phyloP scores from a whole-genome alignment of 2,888 invertebrate genomes.

The Byasa hedistus region DNA sequence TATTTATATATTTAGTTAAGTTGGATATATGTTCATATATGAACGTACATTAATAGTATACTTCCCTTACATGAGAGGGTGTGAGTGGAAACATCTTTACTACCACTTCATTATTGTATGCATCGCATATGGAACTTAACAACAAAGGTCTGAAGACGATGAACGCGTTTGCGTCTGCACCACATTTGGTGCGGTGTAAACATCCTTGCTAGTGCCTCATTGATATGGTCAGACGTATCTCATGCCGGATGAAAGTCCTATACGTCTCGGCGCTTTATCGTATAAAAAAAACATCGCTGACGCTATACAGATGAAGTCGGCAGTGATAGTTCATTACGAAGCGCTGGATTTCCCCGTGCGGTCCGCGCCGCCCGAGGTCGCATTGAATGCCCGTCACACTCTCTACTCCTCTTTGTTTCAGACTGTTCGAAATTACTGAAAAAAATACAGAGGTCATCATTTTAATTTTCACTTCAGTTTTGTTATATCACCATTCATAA shows the following conservation, averaged over 20 bases:
- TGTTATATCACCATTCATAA: too few species aligned
- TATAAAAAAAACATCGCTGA: too few species aligned
- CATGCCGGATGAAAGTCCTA: not conserved
- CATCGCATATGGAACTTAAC: too few species aligned
- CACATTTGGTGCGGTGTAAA: not conserved
- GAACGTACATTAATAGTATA: too few species aligned
- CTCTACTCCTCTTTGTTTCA: not conserved
- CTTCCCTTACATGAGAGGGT: too few species aligned
- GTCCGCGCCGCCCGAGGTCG: constrained; percentile 19
- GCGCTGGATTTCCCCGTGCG: constrained; percentile 14
- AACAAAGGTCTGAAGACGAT: too few species aligned
- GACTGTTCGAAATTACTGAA: not conserved
- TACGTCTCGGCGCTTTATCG: not conserved
- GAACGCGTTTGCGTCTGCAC: too few species aligned
- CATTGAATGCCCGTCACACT: not conserved
- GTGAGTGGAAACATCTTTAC: too few species aligned
- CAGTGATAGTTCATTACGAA: not conserved
- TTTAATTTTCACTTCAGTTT: not conserved
- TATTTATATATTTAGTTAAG: too few species aligned
- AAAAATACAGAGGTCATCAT: not conserved
- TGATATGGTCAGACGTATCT: not conserved
- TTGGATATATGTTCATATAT: too few species aligned
- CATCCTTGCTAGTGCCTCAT: not conserved
- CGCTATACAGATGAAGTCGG: not conserved
- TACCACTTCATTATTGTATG: too few species aligned